Base-by-base conservation (phyloP, 2,888 invertebrate genomes). In the Willowsia nigromaculata region DNA sequence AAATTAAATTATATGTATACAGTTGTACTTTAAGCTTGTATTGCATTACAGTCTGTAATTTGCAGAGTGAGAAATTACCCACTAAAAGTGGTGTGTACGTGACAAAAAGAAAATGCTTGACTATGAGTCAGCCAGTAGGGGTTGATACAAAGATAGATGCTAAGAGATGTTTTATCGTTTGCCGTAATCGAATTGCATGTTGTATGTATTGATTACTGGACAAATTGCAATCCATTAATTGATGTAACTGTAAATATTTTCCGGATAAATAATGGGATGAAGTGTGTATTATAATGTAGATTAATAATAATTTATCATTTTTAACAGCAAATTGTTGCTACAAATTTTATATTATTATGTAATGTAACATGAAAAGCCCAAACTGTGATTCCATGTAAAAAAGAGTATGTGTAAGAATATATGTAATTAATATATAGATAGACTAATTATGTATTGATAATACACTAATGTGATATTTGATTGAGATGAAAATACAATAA, bases 321-420 rank as follows among this genome's bases (percentile, higher is more conserved):
- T 68, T 40, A 33, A 40, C 30, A 40, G 40, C 37, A 68, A 3
- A 68, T 40, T 40, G 40, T 2, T 33, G 40, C 37, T 18, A 68
- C n/a, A 22, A 40, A 59, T 9, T 18, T 3, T 22, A 59, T 13
- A 59, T 13, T 3, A 4, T 2, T 5, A 2, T 33, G n/a, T n/a
- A n/a, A 18, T 33, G 33, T 65, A n/a, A 13, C 37, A 15, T n/a
- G 68, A 68, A 47, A 50, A 84, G 84, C 71, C 84, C 43, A 84
- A 84, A 71, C 85, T 85, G 85, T 85, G 85, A 85, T 85, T 76
- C 40, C 43, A 74, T 85, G 85, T 85, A 76, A 71, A 30, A 1
- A 65, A 15, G 59, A 22, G 59, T 27, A 59, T 18, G 2, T 18
- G 22, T 25, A 18, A 11, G 13, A 37, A 18, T 56, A 33, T 56